Percentiles rank a stretch among this genome's conserved stretches.
Conservation (phyloP, 2,888 invertebrate species). For the Gnatocerus cornutus region DNA sequence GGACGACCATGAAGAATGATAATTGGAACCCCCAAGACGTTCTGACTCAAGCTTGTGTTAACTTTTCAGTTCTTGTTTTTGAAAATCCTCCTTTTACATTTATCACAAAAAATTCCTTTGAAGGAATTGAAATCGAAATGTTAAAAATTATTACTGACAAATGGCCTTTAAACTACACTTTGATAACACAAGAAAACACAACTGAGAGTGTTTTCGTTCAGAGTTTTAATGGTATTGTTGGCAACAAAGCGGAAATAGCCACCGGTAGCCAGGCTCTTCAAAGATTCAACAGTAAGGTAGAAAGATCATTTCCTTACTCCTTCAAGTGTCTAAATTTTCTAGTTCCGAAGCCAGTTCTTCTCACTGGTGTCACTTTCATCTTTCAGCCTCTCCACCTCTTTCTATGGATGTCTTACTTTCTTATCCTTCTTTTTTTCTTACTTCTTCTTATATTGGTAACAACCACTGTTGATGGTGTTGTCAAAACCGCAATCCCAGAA, state of each 20-base stretch:
- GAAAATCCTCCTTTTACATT: constrained; percentile 3
- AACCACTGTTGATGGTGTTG: no score
- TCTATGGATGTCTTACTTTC: no score
- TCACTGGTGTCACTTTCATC: no score
- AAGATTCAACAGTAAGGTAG: background rate
- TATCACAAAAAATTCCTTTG: background rate
- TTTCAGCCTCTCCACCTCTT: background rate
- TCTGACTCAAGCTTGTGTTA: no score
- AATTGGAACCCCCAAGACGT: no score
- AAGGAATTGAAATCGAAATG: constrained; percentile 17
- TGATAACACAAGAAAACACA: background rate
- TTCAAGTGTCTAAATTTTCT: background rate
- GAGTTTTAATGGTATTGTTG: background rate
- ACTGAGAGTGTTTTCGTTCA: no score
- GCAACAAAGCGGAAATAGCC: background rate
- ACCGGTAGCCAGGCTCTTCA: background rate
- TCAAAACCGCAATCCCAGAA: no score
- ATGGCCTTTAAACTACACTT: background rate
- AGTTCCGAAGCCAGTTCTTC: constrained; percentile 5
- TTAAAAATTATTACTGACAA: background rate
- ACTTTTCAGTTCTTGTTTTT: constrained; percentile 22
- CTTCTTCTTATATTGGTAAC: no score
- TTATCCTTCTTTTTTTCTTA: no score
- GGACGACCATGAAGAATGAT: no score
- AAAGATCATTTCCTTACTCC: constrained; percentile 5